A percentile compares a stretch with the other conserved stretches of the same genome.
phyloP scores from a whole-genome alignment of 2,113 vertebrate genomes.

The Cricetomys ansorgei region DNA sequence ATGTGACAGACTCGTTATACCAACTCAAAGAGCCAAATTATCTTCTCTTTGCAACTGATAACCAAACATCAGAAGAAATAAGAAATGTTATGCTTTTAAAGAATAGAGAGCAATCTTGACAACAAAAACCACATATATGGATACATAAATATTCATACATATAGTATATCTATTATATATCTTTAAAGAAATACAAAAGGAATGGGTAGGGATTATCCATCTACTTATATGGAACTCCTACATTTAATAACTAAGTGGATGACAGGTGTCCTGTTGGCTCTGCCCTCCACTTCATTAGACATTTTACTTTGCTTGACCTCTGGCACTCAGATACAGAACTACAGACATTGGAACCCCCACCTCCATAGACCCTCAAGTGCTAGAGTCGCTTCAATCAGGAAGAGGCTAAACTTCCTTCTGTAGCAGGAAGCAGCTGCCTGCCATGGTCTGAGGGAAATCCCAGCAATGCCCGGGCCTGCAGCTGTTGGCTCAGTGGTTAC shows the following conservation, averaged over 20 bases:
- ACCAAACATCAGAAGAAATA: not conserved
- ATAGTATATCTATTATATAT: not conserved
- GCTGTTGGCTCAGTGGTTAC: not conserved
- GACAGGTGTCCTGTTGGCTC: not conserved
- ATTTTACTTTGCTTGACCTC: not conserved
- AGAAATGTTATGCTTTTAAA: constrained; percentile 28
- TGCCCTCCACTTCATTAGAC: not conserved
- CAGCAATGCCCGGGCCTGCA: not conserved
- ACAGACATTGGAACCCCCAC: not conserved
- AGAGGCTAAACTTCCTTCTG: not conserved
- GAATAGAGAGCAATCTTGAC: not conserved
- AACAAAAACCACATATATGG: not conserved
- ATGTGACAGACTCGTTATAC: not conserved
- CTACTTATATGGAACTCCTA: not conserved
- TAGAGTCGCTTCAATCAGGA: not conserved
- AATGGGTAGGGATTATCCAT: not conserved
- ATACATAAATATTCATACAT: no score
- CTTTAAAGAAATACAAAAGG: not conserved
- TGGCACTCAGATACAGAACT: not conserved
- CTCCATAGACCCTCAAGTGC: not conserved
- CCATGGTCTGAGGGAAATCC: not conserved
- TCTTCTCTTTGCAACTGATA: not conserved
- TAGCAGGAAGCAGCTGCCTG: not conserved
- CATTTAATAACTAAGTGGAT: not conserved
- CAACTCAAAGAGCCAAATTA: not conserved